Evolutionary conservation across 1,140 invertebrate genomes (phyloP), one percentile per base, ranked within the genome.

Genomic region (Globodera ellingtonae): DNA sequence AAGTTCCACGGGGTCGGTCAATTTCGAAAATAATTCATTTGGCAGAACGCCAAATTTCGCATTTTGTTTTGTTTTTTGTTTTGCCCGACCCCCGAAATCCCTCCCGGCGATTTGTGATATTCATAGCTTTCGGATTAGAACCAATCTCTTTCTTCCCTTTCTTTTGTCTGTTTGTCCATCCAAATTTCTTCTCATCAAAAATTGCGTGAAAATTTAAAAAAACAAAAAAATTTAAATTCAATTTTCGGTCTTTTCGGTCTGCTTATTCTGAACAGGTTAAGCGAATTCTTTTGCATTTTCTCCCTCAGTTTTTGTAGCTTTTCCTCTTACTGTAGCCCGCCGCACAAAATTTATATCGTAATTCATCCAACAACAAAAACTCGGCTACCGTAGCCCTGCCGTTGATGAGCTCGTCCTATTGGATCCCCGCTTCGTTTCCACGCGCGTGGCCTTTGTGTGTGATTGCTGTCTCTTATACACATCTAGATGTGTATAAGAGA

Each of bases 391-490:
- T 62, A 10, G 4, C 56, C 5, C 56, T 62, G 10, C 35, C 18
- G 15, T 62, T 62, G 10, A 18, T 62, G 56, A 62, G 56, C 56
- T 62, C 56, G 13, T 62, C 18, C 18, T 18, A 52, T 62, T 62
- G 56, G 56, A 62, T 62, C 56, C 56, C 56, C 56, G 56, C 56
- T 62, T 62, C 56, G 56, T n/a, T 35, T 62, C 56, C 56, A 62
- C 15, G 56, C 56, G 10, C 15, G 56, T 62, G 56, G 56, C 56
- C 56, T 62, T 62, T 62, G 56, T n/a, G n/a, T n/a, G n/a, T n/a
- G n/a, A n/a, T n/a, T n/a, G n/a, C n/a, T n/a, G n/a, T n/a, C n/a
- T n/a, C n/a, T n/a, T n/a, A n/a, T n/a, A n/a, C n/a, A n/a, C n/a
- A n/a, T n/a, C n/a, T n/a, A n/a, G n/a, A n/a, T n/a, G n/a, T n/a